Conservation (phyloP, 2,797 vertebrate species). For the Smutsia gigantea region DNA sequence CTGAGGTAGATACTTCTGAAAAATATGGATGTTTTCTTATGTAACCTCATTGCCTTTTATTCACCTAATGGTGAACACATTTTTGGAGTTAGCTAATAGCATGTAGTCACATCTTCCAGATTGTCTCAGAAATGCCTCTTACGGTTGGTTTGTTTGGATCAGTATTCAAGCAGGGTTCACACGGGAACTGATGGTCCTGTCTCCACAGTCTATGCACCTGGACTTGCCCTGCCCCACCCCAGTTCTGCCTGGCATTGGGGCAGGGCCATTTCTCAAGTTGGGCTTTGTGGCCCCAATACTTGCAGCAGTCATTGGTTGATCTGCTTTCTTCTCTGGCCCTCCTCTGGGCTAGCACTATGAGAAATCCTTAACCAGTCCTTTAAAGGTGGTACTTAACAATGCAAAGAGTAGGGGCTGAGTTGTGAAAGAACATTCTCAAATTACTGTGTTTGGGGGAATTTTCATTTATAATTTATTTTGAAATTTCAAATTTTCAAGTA, state of each 20-base stretch:
- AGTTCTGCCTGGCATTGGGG: too few relatives aligned
- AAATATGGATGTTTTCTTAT: neutral
- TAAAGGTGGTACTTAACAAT: neutral
- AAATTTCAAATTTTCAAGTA: neutral
- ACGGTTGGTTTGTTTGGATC: neutral
- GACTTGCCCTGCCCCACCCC: too few relatives aligned
- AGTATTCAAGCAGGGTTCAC: neutral
- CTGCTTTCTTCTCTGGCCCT: neutral
- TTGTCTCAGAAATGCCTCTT: neutral
- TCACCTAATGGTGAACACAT: neutral
- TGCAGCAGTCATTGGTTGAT: neutral
- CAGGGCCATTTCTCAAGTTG: neutral
- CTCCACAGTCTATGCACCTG: neutral
- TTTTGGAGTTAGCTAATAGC: neutral
- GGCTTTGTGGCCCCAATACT: neutral
- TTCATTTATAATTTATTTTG: neutral
- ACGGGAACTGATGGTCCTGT: neutral
- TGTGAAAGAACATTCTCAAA: neutral
- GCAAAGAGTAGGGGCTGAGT: neutral
- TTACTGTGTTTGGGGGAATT: neutral
- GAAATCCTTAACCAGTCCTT: neutral
- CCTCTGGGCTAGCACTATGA: too few relatives aligned
- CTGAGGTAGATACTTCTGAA: neutral
- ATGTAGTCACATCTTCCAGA: neutral
- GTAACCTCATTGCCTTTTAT: neutral